Conservation (phyloP, 2,797 vertebrate species). For the Gymnoscopelus microlampas region DNA sequence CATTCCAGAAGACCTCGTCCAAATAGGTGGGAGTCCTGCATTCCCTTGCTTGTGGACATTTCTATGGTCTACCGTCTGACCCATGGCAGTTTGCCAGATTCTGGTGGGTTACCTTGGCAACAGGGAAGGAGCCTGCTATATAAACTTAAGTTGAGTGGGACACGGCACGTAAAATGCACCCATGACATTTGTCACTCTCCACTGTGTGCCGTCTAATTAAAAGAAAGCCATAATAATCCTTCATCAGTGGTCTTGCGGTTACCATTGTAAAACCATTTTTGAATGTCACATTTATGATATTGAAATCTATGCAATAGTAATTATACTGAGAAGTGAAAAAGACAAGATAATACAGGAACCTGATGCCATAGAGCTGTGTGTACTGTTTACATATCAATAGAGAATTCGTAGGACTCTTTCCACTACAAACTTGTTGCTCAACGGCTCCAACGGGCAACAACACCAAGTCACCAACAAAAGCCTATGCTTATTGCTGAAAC, state of each 20-base stretch:
- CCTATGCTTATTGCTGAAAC: not conserved
- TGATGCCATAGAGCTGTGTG: not conserved
- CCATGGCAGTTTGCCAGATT: slow-evolving; percentile 48
- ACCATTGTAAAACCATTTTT: no score
- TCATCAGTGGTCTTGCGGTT: no score
- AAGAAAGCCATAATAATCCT: not conserved
- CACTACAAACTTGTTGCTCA: not conserved
- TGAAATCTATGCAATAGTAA: no score
- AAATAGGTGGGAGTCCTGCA: slow-evolving; percentile 49
- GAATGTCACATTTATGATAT: no score
- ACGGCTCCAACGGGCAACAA: not conserved
- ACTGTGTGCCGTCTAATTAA: not conserved
- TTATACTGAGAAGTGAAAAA: no score
- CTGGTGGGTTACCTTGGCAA: slow-evolving; percentile 28
- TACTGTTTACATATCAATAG: slow-evolving; percentile 23
- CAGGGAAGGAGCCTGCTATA: slow-evolving; percentile 19
- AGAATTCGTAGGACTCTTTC: not conserved
- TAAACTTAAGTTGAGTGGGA: slow-evolving; percentile 5
- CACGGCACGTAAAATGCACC: not conserved
- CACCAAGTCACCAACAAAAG: slow-evolving; percentile 15
- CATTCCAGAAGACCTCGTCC: slow-evolving; percentile 36
- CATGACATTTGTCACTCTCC: not conserved
- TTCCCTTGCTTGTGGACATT: slow-evolving; percentile 59
- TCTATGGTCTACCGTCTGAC: slow-evolving; percentile 46
- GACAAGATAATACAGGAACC: slow-evolving; percentile 1